These are phyloP conservation scores for Acholoe squamosa DNA, from an alignment of 2,888 invertebrate genomes.

Conservation along the genomic window DNA sequence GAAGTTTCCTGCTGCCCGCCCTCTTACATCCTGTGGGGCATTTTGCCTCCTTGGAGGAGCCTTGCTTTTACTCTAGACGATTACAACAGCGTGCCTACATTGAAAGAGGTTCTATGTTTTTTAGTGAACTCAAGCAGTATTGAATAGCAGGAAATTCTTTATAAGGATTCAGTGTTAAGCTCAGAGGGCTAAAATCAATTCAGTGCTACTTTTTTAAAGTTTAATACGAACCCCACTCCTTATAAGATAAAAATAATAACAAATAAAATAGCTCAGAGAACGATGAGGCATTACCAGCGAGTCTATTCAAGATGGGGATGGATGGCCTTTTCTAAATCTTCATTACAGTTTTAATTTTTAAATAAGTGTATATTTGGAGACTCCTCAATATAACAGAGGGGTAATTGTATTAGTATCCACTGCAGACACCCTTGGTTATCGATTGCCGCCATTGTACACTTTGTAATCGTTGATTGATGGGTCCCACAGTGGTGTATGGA, in stretches of 20 bases:
- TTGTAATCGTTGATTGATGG: conserved; percentile 21
- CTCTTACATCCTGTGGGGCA: neutral
- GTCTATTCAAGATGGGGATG: too few species aligned
- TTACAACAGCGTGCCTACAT: neutral
- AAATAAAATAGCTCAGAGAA: too few species aligned
- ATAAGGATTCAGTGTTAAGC: neutral
- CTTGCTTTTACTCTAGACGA: neutral
- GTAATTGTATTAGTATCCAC: conserved; percentile 10
- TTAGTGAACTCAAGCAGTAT: neutral
- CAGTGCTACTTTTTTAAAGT: too few species aligned
- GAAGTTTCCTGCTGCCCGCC: neutral
- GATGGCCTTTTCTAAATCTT: too few species aligned
- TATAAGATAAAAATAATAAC: too few species aligned
- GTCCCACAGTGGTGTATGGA: neutral
- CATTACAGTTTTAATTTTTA: too few species aligned
- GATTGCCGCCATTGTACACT: neutral
- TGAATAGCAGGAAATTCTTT: neutral
- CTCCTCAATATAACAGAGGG: neutral
- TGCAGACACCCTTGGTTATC: neutral
- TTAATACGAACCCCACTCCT: too few species aligned
- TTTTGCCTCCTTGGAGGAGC: neutral
- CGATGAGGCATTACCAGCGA: too few species aligned
- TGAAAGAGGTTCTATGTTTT: neutral
- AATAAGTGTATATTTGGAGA: too few species aligned
- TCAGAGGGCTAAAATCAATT: too few species aligned